A percentile compares a stretch with the other conserved stretches of the same genome.
These are phyloP conservation scores for Neodiprion pinetum DNA, from an alignment of 1,140 invertebrate species.

Conservation along the genomic window DNA sequence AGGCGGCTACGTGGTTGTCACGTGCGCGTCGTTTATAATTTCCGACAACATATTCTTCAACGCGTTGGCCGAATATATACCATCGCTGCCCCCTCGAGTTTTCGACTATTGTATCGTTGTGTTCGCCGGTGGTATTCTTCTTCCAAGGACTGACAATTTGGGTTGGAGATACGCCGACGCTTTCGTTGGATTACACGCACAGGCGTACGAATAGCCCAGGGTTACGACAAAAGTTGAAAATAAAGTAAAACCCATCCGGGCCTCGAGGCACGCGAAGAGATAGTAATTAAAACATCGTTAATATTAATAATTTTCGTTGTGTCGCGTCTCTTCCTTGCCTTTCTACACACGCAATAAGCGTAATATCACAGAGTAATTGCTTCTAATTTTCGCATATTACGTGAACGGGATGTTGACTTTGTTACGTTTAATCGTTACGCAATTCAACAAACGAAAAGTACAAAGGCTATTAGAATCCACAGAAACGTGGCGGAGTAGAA, in stretches of 20 bases:
- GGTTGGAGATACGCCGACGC: not conserved
- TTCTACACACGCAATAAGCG: too few relatives aligned
- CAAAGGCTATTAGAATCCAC: too few relatives aligned
- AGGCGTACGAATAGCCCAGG: too few relatives aligned
- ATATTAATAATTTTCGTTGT: not conserved
- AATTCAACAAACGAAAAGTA: not conserved
- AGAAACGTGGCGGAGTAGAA: too few relatives aligned
- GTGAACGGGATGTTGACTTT: not conserved
- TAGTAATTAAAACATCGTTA: constrained; percentile 3
- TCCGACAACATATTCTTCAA: constrained; percentile 6
- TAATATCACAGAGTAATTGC: not conserved
- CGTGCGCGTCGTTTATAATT: constrained; percentile 4
- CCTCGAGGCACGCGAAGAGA: not conserved
- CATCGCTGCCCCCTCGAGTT: not conserved
- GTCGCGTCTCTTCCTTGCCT: too few relatives aligned
- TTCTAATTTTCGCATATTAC: not conserved
- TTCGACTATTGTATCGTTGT: not conserved
- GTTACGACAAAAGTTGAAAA: not conserved
- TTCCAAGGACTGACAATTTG: constrained; percentile 2
- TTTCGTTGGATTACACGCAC: not conserved
- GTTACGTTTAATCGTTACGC: constrained; percentile 1
- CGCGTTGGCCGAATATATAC: not conserved
- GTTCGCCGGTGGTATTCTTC: not conserved
- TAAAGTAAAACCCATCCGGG: not conserved
- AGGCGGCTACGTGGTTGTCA: not conserved